Conservation (phyloP, 2,888 invertebrate species). For the Agrochola litura region DNA sequence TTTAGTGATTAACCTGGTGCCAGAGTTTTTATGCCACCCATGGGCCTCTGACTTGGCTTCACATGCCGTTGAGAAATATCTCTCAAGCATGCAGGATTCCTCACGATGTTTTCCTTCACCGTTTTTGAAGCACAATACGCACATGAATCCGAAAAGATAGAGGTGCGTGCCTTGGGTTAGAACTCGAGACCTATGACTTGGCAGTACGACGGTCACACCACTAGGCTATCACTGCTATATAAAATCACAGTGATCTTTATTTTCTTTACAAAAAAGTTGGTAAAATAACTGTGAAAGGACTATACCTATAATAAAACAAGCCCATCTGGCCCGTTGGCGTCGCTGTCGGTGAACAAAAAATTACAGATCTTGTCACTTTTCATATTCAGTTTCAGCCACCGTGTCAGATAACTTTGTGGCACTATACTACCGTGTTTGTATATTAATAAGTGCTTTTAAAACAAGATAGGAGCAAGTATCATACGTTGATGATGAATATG, state of each 20-base stretch:
- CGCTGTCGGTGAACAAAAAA: not conserved
- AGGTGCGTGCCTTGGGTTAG: too few species aligned
- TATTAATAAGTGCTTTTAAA: slow-evolving; percentile 18
- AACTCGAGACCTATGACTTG: too few species aligned
- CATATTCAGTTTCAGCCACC: not conserved
- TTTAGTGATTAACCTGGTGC: too few species aligned
- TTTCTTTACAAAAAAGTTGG: not conserved
- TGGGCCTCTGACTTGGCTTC: too few species aligned
- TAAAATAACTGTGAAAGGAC: not conserved
- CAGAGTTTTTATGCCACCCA: too few species aligned
- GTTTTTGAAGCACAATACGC: too few species aligned
- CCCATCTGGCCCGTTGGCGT: not conserved
- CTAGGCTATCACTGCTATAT: too few species aligned
- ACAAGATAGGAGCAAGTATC: slow-evolving; percentile 48
- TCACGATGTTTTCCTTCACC: too few species aligned
- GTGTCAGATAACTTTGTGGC: not conserved
- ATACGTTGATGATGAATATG: slow-evolving; percentile 76
- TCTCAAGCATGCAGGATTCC: too few species aligned
- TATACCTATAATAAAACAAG: not conserved
- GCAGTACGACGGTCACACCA: too few species aligned
- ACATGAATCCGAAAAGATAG: too few species aligned
- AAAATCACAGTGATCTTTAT: not conserved
- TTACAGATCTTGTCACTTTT: not conserved
- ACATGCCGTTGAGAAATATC: too few species aligned
- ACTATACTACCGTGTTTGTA: slow-evolving; percentile 1